Percentiles rank a stretch among this genome's conserved stretches.
These are phyloP conservation scores for Drosophila phalerata DNA, from an alignment of 2,888 invertebrate species.

Conservation along the genomic window DNA sequence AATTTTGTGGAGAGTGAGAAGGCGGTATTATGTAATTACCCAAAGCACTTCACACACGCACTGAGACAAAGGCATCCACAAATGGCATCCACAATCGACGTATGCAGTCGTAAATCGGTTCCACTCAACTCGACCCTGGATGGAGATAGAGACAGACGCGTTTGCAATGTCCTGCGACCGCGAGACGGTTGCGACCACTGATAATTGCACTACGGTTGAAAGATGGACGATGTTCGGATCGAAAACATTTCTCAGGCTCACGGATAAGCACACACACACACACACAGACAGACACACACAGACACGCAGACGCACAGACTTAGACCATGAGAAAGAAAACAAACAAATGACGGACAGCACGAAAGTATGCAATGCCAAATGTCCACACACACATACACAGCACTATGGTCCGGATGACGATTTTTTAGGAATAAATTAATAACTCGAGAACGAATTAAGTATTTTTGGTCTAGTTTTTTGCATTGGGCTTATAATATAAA, in stretches of 20 bases:
- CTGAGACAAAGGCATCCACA: constrained; percentile 1
- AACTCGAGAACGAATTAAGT: too few relatives aligned
- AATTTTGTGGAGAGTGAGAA: too few relatives aligned
- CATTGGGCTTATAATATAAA: too few relatives aligned
- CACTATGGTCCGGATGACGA: too few relatives aligned
- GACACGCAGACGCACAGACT: not conserved
- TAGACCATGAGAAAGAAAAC: constrained; percentile 2
- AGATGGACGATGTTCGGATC: constrained; percentile 34
- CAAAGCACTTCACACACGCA: constrained; percentile 9
- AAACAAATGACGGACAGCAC: constrained; percentile 2
- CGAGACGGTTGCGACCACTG: constrained; percentile 39
- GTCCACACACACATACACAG: not conserved
- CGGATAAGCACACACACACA: constrained; percentile 7
- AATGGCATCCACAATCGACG: not conserved
- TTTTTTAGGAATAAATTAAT: too few relatives aligned
- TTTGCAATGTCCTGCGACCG: constrained; percentile 36
- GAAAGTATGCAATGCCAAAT: constrained; percentile 40
- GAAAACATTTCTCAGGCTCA: constrained; percentile 5
- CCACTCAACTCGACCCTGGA: constrained; percentile 5
- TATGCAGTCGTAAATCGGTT: not conserved
- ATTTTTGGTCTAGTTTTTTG: too few relatives aligned
- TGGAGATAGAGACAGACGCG: constrained; percentile 8
- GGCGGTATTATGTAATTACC: constrained; percentile 5
- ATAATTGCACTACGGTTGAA: constrained; percentile 42
- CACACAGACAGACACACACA: not conserved